Base-by-base conservation (phyloP, 2,888 invertebrate species). In the Chrysolina haemoptera region DNA sequence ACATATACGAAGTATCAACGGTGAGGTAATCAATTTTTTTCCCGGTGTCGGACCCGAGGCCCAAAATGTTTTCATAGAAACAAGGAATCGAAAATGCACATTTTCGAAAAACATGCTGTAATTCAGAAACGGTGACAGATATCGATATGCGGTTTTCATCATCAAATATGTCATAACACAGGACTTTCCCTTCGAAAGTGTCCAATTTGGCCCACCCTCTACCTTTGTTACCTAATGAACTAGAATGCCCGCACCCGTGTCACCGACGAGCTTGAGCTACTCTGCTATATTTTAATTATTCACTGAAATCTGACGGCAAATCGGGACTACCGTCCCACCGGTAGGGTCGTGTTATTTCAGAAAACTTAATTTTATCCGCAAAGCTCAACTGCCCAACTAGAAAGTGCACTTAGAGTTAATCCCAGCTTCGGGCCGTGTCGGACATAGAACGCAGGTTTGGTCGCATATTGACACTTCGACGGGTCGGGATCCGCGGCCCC, bases 401-500 rank as follows among this genome's bases (percentile, higher is more conserved):
- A 67, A 67, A 67, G 53, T 67, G 67, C 67, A 67, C 67, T 67
- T 67, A 67, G 53, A 67, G 67, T 9, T 67, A 67, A 67, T 67
- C 67, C 55, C 53, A 20, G 67, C 67, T 55, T 67, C 53, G 67
- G 53, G 40, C 67, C n/a, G n/a, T 16, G 35, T 10, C 22, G 41
- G 43, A 53, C 67, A 67, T 27, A 53, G 18, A 40, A 67, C 67
- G 67, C 48, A 40, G 67, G 67, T 67, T 67, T 41, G 16, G 40
- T 16, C 35, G 55, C n/a, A 67, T 67, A 67, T 67, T 67, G 55
- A 67, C 67, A 53, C 14, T 59, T 59, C 35, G 27, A 59, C 35
- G 59, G 59, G 22, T 59, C n/a, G 35, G 14, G 35, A 35, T 3
- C 18, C 55, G 55, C 55, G 20, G 55, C 22, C 55, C 46, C 22